phyloP scores from a whole-genome alignment of 2,797 vertebrate species.

The Hyperoplus immaculatus region DNA sequence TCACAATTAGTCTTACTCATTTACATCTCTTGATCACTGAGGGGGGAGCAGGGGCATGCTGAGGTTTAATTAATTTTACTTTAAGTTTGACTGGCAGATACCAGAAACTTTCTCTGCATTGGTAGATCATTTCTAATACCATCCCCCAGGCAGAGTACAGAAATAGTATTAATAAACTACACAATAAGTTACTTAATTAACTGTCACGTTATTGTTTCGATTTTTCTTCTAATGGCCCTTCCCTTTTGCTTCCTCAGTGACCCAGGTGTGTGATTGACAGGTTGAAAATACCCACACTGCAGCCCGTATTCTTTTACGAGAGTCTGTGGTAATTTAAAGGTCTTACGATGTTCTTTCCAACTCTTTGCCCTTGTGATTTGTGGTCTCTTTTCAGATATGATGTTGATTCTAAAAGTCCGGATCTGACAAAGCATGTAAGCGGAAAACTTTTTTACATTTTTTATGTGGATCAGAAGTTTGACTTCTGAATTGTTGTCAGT shows the following conservation, averaged over 20 bases:
- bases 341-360: slow-evolving; percentile 4
- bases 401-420: slow-evolving; percentile 96
- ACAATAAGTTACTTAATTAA: slow-evolving; percentile 66
- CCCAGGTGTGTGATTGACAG: slow-evolving; percentile 53
- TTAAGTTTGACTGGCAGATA: slow-evolving; percentile 74
- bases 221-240: slow-evolving; percentile 1
- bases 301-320: slow-evolving; percentile 10
- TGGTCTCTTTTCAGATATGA: slow-evolving; percentile 89
- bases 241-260: slow-evolving; percentile 28
- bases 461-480: slow-evolving; percentile 6
- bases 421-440: slow-evolving; percentile 96
- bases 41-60: slow-evolving; percentile 61
- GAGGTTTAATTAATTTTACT: slow-evolving; percentile 79
- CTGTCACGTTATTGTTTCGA: slow-evolving; percentile 49
- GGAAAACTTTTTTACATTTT: slow-evolving; percentile 17
- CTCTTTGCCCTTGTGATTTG: slow-evolving; percentile 33
- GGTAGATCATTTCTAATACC: slow-evolving; percentile 48
- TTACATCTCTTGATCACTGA: slow-evolving; percentile 80
- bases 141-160: slow-evolving; percentile 39
- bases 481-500: slow-evolving; percentile 10
- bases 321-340: neutral
- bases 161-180: slow-evolving; percentile 69
- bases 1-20: slow-evolving; percentile 77
- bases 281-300: slow-evolving; percentile 25
- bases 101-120: slow-evolving; percentile 55